Evolutionary conservation across 2,113 vertebrate genomes (phyloP).

Genomic region (Gymnocephalus cernua): DNA sequence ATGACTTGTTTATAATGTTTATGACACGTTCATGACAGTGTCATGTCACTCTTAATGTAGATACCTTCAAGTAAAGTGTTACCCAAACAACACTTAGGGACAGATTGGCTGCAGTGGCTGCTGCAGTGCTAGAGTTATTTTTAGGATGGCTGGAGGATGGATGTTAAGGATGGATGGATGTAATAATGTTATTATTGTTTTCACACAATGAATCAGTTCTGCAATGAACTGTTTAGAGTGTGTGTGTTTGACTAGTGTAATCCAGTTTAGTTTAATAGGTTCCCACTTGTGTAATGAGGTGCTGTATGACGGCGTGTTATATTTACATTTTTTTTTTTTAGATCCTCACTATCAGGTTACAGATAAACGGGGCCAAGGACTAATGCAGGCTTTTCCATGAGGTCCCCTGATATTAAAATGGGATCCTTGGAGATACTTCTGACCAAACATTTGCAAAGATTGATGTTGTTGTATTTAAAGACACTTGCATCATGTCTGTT

Average conservation of each 20-base stretch:
- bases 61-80: too few species aligned
- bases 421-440: background rate
- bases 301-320: slow-evolving; percentile 16
- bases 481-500: background rate
- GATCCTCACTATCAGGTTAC: slow-evolving; percentile 51
- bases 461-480: slow-evolving; percentile 1
- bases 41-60: too few species aligned
- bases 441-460: slow-evolving; percentile 10
- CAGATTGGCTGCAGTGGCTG: slow-evolving; percentile 28
- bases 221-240: background rate
- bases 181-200: background rate
- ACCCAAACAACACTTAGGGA: background rate
- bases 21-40: too few species aligned
- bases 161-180: too few species aligned
- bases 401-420: slow-evolving; percentile 20
- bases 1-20: too few species aligned
- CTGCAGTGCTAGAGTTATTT: slow-evolving; percentile 54
- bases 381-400: slow-evolving; percentile 5
- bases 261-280: background rate
- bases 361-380: slow-evolving; percentile 19
- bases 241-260: background rate
- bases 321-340: slow-evolving; percentile 65
- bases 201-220: background rate
- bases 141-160: slow-evolving; percentile 38
- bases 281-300: slow-evolving; percentile 9